Evolutionary conservation across 2,113 vertebrate species (phyloP), one percentile per base, ranked within the genome.

Genomic region (Salvelinus alpinus): DNA sequence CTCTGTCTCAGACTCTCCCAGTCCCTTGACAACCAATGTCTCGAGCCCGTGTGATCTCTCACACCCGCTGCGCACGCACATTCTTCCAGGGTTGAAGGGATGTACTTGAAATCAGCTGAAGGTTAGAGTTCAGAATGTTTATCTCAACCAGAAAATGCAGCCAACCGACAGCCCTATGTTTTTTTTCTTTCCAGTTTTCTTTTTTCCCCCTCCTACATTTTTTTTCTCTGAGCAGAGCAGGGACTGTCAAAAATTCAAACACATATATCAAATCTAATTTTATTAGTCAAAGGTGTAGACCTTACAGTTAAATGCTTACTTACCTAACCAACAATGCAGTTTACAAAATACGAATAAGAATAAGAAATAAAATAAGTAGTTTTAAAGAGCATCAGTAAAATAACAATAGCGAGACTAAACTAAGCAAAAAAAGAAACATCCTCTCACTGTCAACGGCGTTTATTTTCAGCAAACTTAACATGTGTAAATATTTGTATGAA

Each of bases 221-320:
- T 78, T 7, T 79, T 79, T 59, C 68, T 75, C 64, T 73, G 78
- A 71, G 72, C 75, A 84, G 78, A 83, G 82, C 84, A 87, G 87
- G 78, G 83, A 81, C 84, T 87, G 87, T 89, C 87, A 86, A 86
- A 78, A 90, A 91, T 90, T 88, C 87, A 90, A 90, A 90, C 80
- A 85, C 74, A 71, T 83, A 34, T 78, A 83, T 73, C 82, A 85
- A 88, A 90, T 86, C 85, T 84, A 89, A 87, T 86, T 91, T 74
- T 16, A 87, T 70, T 78, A 87, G 29, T 13, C 38, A 44, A 11
- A 7, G 34, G 34, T 34, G 6, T 34, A 34, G 34, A 34, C 31
- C 31, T 1, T 34, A 34, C 34, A 34, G 34, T 34, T 34, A 34
- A 34, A 34, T 34, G 34, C 34, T 34, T 34, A 34, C 34, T 34